Evolutionary conservation across 2,113 vertebrate genomes (phyloP), one percentile per base, ranked within the genome.

Genomic region (Prochilodus magdalenae): DNA sequence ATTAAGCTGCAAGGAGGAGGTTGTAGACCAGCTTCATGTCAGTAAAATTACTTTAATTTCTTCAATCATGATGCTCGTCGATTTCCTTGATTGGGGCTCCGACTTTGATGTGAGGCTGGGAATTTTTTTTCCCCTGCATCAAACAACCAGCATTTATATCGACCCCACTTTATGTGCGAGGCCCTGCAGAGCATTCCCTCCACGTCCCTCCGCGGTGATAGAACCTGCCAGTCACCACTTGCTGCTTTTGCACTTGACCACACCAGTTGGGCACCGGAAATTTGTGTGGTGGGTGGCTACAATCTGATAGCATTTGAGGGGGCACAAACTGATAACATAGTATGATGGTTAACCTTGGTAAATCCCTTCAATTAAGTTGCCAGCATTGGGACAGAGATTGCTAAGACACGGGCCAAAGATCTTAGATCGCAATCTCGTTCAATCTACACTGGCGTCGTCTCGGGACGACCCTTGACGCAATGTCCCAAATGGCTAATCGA

Each of bases 31-130:
- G 77, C 85, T 88, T 80, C 77, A 87, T 86, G 89, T 90, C 87
- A 87, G 78, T 81, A 88, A 83, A 83, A 74, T 71, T 80, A 82
- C 81, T 85, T 85, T 90, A 85, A 90, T 90, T 89, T 90, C 75
- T 81, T 55, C 79, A 59, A 89, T 89, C 87, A 78, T 77, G 44
- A 75, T 81, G 55, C 53, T 81, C 57, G 55, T 79, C 82, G 72
- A 81, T 70, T 59, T 79, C 70, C 12, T 24, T 81, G 66, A 80
- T 76, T 66, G 71, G n/a, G 26, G 67, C 47, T 67, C 71, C 76
- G 82, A 57, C 63, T 71, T 80, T 84, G 78, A 84, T 75, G 77
- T 44, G 59, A 80, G 44, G 60, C 73, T 8, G 24, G 60, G 57
- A 81, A 65, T 78, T 76, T 60, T 51, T 26, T 49, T 75, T 44